Percentiles rank a stretch among this genome's conserved stretches.
phyloP scores from a whole-genome alignment of 1,140 invertebrate genomes.

The Orius insidiosus region DNA sequence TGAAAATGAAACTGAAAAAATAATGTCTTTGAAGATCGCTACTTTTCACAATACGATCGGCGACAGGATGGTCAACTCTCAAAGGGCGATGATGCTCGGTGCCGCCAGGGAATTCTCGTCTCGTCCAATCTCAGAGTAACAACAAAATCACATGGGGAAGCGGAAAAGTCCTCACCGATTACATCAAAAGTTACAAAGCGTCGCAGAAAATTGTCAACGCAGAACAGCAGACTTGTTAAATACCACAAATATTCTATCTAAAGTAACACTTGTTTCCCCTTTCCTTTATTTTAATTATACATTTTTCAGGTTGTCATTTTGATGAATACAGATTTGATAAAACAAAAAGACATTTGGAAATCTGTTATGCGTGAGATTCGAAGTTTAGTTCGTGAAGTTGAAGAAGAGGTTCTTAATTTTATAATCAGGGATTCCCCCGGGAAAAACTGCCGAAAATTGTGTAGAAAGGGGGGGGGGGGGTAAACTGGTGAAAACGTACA shows the following conservation, averaged over 20 bases:
- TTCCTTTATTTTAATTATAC: too few relatives aligned
- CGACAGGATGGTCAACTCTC: slow-evolving; percentile 88
- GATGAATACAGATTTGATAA: slow-evolving; percentile 50
- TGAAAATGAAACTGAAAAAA: too few relatives aligned
- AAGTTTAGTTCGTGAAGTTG: slow-evolving; percentile 51
- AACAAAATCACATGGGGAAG: slow-evolving; percentile 85
- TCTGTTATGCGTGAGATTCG: slow-evolving; percentile 51
- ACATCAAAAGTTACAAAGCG: slow-evolving; percentile 67
- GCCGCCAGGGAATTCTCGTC: slow-evolving; percentile 72
- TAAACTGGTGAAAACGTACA: too few relatives aligned
- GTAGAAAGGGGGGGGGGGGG: too few relatives aligned
- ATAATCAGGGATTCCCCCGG: too few relatives aligned
- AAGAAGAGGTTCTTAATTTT: slow-evolving; percentile 29
- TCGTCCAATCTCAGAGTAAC: slow-evolving; percentile 63
- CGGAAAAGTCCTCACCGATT: slow-evolving; percentile 62
- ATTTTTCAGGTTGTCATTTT: slow-evolving; percentile 26
- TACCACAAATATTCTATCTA: slow-evolving; percentile 47
- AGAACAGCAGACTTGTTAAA: slow-evolving; percentile 55
- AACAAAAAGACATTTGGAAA: slow-evolving; percentile 63
- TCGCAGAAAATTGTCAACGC: slow-evolving; percentile 53
- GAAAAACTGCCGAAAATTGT: too few relatives aligned
- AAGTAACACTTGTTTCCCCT: too few relatives aligned
- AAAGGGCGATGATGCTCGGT: slow-evolving; percentile 87
- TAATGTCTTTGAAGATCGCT: slow-evolving; percentile 64
- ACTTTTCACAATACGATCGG: slow-evolving; percentile 98